Percentiles rank a stretch among this genome's conserved stretches.
These are phyloP conservation scores for Solenodon paradoxus DNA, from an alignment of 2,113 vertebrate genomes.

Conservation along the genomic window DNA sequence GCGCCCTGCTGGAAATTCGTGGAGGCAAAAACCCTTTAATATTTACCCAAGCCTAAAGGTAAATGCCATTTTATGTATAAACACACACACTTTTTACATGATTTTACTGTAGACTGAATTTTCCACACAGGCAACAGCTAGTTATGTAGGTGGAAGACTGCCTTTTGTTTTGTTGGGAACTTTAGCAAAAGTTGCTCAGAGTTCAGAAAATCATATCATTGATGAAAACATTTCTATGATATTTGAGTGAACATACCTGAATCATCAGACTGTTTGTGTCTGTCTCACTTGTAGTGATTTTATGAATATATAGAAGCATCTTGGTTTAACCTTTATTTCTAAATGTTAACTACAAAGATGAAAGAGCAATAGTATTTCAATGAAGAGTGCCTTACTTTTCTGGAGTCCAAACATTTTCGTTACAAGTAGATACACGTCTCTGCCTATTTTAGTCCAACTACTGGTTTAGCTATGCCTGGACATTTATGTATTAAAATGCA, in stretches of 20 bases:
- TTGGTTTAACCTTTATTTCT: constrained; percentile 8
- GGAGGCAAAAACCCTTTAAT: not conserved
- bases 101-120: not conserved
- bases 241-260: not conserved
- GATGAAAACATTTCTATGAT: not conserved
- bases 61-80: not conserved
- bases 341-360: not conserved
- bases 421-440: not conserved
- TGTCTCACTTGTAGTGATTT: not conserved
- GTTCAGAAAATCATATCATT: not conserved
- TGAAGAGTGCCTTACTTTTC: not conserved
- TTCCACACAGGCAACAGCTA: not conserved
- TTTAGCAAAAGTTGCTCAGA: not conserved
- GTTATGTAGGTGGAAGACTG: not conserved
- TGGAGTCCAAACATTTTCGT: not conserved
- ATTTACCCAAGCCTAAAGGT: not conserved
- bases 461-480: not conserved
- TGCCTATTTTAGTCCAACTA: not conserved
- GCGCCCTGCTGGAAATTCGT: not conserved
- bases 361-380: not conserved
- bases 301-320: not conserved
- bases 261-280: not conserved
- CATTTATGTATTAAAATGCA: not conserved
- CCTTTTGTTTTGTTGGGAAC: not conserved
- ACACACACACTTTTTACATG: not conserved